A percentile compares a stretch with the other conserved stretches of the same genome.
Conservation (phyloP, 2,113 vertebrate genomes). For the Pan troglodytes region NHGRI_mPanTro3-v2.1_pri NC_072411.2:100481001-100481500, state of each 20-base stretch:
- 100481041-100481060: not conserved
- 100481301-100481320: not conserved
- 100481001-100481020: not conserved
- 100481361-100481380: not conserved
- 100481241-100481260: not conserved
- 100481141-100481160: not conserved
- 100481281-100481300: not conserved
- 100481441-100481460: not conserved
- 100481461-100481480: not conserved
- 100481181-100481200: not conserved
- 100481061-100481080: too few relatives aligned
- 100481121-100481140: not conserved
- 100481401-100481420: not conserved
- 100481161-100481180: not conserved
- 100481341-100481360: not conserved
- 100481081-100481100: not conserved
- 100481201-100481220: not conserved
- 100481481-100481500: not conserved
- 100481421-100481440: not conserved
- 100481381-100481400: not conserved
- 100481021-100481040: not conserved
- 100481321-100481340: not conserved
- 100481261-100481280: not conserved
- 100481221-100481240: not conserved
- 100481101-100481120: not conserved